Evolutionary conservation across 2,113 vertebrate genomes (phyloP), one percentile per base, ranked within the genome.

Genomic region (Gallinago paraguaiae): DNA sequence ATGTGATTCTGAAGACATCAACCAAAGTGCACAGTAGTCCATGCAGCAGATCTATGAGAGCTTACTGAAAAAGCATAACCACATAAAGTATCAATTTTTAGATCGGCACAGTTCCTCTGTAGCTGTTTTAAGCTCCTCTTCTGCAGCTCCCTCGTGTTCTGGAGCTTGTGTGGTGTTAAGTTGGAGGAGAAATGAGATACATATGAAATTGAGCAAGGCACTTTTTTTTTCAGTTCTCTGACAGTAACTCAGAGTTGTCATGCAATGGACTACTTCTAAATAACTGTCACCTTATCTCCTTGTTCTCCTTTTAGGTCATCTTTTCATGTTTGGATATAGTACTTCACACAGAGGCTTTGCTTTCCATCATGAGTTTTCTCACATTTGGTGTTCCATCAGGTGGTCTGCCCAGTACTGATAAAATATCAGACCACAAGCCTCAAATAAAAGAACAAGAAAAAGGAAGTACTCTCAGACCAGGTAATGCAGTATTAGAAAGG

Each of bases 301-400:
- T 90, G 23, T 13, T n/a, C 23, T 59, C 4, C 0, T 70, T 93
- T 65, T 86, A 99, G 99, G 98, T 99, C 48, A 98, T 96, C 11
- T 99, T 99, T 95, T 98, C 98, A 9, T 98, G 98, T 41, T 97
- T 99, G 68, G 98, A 99, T 91, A 60, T 99, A 56, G 95, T 99
- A 22, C 98, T 99, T 45, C 99, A 99, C 96, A 98, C 98, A 9
- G 98, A 99, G 94, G 99, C 99, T 86, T 98, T 99, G 69, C 98
- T 99, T 79, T 99, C 99, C 10, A 86, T 98, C 50, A 96, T 99
- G 93, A 97, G 98, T 96, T 99, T 99, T 96, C 92, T 99, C 64
- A 98, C 98, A 3, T 95, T 96, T 17, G 95, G 98, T 22, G 28
- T 98, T 95, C 97, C 98, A 23, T 98, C 97, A 4, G 71, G 92